Percentiles rank a stretch among this genome's conserved stretches.
Evolutionary conservation across 1,140 invertebrate genomes (phyloP).

Genomic region (Thaumetopoea pityocampa): DNA sequence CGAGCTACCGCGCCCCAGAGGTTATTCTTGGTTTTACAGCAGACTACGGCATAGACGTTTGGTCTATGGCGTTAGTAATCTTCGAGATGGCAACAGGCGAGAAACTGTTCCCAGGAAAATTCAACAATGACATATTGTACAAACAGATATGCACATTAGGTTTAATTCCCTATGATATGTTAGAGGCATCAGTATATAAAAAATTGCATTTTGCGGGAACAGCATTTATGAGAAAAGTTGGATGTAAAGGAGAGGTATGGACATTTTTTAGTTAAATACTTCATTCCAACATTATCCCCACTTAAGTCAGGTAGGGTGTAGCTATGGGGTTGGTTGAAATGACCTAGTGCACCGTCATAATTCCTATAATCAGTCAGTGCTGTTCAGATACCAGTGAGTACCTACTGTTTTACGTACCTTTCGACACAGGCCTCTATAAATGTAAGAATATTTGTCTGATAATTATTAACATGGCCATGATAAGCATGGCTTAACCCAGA

Average conservation of each 20-base stretch:
- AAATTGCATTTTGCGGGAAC: conserved; percentile 17
- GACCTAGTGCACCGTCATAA: too few species aligned
- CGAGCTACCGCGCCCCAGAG: conserved; percentile 41
- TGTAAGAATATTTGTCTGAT: too few species aligned
- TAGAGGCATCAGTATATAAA: conserved; percentile 13
- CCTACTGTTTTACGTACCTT: too few species aligned
- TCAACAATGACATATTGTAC: conserved; percentile 36
- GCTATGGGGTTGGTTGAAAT: too few species aligned
- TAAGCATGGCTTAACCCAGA: too few species aligned
- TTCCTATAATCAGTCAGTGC: too few species aligned
- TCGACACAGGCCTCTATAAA: too few species aligned
- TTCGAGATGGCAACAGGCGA: conserved; percentile 38
- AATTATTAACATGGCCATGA: too few species aligned
- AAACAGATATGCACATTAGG: conserved; percentile 38
- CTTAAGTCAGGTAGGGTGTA: too few species aligned
- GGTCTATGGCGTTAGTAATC: conserved; percentile 40
- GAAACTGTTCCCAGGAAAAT: conserved; percentile 29
- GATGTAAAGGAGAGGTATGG: conserved; percentile 10
- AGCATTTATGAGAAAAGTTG: conserved; percentile 16
- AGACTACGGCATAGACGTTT: conserved; percentile 38
- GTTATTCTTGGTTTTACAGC: conserved; percentile 36
- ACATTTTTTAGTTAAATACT: not conserved
- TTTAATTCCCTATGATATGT: conserved; percentile 27
- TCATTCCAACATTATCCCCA: too few species aligned
- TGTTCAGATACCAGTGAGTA: too few species aligned